Conservation (phyloP, 2,797 vertebrate species). For the Macropus fuliginosus region DNA sequence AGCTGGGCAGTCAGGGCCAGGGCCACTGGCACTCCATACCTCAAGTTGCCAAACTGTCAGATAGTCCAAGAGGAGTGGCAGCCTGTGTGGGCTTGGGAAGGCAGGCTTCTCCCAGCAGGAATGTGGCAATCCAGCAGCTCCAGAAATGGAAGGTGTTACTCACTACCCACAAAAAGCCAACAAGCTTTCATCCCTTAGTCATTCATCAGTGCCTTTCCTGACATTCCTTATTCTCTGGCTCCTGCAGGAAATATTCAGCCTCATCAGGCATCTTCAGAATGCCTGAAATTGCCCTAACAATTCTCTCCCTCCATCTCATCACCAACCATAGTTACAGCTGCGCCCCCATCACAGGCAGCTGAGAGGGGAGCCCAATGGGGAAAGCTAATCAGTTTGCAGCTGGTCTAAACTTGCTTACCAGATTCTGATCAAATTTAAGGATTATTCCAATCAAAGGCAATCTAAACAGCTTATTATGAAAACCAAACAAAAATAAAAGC, state of each 20-base stretch:
- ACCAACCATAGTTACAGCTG: conserved; percentile 65
- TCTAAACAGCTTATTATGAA: conserved; percentile 65
- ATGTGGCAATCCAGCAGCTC: background rate
- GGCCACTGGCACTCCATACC: background rate
- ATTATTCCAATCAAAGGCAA: conserved; percentile 62
- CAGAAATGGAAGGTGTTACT: background rate
- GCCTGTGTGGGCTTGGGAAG: background rate
- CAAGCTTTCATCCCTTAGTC: background rate
- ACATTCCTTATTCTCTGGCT: conserved; percentile 35
- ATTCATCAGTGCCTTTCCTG: conserved; percentile 22
- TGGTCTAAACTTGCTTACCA: conserved; percentile 64
- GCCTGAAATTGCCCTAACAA: conserved; percentile 49
- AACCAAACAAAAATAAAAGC: conserved; percentile 65
- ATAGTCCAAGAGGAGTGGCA: background rate
- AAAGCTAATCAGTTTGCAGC: conserved; percentile 65
- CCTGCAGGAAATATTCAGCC: conserved; percentile 29
- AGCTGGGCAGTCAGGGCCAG: background rate
- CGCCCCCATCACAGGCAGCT: conserved; percentile 51
- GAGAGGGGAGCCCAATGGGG: conserved; percentile 46
- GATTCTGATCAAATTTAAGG: conserved; percentile 66
- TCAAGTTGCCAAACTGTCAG: background rate
- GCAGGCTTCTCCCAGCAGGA: background rate
- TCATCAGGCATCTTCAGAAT: conserved; percentile 28
- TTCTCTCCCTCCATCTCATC: conserved; percentile 55
- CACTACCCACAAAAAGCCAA: background rate